Percentiles rank a stretch among this genome's conserved stretches.
Evolutionary conservation across 2,888 invertebrate species (phyloP).

Genomic region (Kryphioiulus occultus): DNA sequence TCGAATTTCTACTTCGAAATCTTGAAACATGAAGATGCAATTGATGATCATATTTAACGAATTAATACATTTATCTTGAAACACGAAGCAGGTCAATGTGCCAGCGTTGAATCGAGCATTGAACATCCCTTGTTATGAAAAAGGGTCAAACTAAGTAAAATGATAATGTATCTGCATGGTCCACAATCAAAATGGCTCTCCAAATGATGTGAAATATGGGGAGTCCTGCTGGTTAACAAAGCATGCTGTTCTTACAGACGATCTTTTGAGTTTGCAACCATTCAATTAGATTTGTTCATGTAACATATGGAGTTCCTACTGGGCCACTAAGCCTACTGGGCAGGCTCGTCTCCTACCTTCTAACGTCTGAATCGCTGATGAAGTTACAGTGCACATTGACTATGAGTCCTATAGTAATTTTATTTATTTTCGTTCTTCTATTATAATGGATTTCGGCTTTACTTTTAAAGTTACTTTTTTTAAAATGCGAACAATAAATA

Average conservation of each 20-base stretch:
- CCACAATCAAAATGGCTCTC: neutral
- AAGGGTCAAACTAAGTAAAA: neutral
- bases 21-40: neutral
- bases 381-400: neutral
- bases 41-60: neutral
- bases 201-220: neutral
- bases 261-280: neutral
- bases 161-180: neutral
- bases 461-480: neutral
- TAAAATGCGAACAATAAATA: neutral
- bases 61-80: neutral
- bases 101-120: neutral
- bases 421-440: neutral
- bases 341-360: neutral
- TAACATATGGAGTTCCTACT: neutral
- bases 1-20: neutral
- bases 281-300: neutral
- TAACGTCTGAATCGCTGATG: neutral
- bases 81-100: neutral
- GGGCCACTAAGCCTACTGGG: neutral
- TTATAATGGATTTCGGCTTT: neutral
- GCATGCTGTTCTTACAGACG: neutral
- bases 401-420: neutral
- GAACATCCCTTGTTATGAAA: neutral
- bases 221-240: neutral